Percentiles rank a stretch among this genome's conserved stretches.
Evolutionary conservation across 2,888 invertebrate genomes (phyloP).

Genomic region (Eupithecia centaureata): DNA sequence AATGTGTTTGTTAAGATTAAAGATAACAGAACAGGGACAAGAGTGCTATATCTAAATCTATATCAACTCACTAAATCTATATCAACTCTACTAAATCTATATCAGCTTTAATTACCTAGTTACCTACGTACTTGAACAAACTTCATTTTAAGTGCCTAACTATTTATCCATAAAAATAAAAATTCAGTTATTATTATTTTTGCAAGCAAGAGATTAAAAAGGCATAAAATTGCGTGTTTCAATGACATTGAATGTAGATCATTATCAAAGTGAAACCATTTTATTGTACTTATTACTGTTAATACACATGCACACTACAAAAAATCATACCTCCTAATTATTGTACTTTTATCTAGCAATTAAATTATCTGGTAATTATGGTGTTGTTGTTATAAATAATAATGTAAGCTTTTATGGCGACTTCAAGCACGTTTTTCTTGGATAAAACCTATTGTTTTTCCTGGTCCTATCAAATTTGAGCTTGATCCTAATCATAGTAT

Average conservation of each 20-base stretch:
- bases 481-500: background rate
- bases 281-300: background rate
- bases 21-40: too few species aligned
- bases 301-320: background rate
- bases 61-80: too few species aligned
- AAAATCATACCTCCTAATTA: background rate
- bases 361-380: background rate
- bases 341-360: background rate
- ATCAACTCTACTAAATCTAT: too few species aligned
- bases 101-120: too few species aligned
- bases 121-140: too few species aligned
- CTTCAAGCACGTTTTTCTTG: background rate
- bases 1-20: too few species aligned
- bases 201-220: too few species aligned
- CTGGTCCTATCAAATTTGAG: background rate
- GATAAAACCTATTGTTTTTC: background rate
- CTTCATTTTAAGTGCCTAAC: too few species aligned
- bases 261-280: constrained; percentile 15
- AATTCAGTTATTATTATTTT: too few species aligned
- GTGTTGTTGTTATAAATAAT: background rate
- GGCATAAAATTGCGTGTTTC: constrained; percentile 11
- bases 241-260: constrained; percentile 23
- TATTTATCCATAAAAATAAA: too few species aligned
- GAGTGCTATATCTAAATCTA: too few species aligned
- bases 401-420: background rate